These are phyloP conservation scores for Drosophila seclusa DNA, from an alignment of 2,888 invertebrate genomes.

Conservation along the genomic window DNA sequence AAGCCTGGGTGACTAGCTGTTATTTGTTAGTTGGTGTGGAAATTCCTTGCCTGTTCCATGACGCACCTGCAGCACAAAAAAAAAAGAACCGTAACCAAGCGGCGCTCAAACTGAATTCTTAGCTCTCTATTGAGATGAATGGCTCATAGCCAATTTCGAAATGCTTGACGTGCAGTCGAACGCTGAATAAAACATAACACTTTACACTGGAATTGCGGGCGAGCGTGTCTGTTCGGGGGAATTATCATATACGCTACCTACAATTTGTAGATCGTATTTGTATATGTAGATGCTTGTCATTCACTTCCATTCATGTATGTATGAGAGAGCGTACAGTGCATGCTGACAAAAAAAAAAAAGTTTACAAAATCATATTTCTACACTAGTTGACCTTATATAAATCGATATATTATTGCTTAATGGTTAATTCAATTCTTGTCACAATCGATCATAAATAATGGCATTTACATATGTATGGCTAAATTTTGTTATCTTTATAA, in stretches of 20 bases:
- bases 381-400: constrained; percentile 53
- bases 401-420: background rate
- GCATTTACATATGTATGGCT: constrained; percentile 40
- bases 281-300: constrained; percentile 15
- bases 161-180: constrained; percentile 4
- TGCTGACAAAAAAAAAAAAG: background rate
- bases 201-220: constrained; percentile 8
- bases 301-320: constrained; percentile 11
- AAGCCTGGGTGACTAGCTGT: constrained; percentile 26
- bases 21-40: constrained; percentile 33
- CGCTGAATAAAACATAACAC: constrained; percentile 11
- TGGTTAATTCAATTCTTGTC: background rate
- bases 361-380: constrained; percentile 27
- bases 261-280: constrained; percentile 38
- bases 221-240: constrained; percentile 1
- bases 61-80: constrained; percentile 32
- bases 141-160: background rate
- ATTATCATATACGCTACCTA: constrained; percentile 15
- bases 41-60: constrained; percentile 48
- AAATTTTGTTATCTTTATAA: constrained; percentile 31
- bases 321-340: background rate
- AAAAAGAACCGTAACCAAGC: background rate
- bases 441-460: constrained; percentile 48
- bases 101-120: background rate
- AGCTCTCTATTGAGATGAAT: constrained; percentile 8